Evolutionary conservation across 2,113 vertebrate genomes (phyloP).

Genomic region (Martes martes): DNA sequence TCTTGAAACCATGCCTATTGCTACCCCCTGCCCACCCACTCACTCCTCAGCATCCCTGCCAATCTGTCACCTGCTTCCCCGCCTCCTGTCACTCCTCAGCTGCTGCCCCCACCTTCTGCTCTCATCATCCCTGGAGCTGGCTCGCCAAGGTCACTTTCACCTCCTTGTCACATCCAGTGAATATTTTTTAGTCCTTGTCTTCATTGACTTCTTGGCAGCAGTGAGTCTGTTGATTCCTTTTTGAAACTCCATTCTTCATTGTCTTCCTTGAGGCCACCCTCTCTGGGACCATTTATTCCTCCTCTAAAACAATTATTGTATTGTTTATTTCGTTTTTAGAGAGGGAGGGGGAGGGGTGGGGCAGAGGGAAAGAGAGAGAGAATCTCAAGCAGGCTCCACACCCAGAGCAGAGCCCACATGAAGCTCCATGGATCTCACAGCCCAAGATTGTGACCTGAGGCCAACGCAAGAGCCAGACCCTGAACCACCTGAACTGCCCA

Average conservation of each 20-base stretch:
- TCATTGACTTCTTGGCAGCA: background rate
- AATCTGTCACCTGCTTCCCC: background rate
- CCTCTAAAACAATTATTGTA: background rate
- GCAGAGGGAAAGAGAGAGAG: background rate
- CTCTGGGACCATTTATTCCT: constrained; percentile 2
- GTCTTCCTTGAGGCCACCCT: background rate
- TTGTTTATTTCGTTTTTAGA: background rate
- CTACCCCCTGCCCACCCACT: background rate
- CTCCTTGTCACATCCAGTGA: background rate
- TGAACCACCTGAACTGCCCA: background rate
- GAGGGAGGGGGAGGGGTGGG: background rate
- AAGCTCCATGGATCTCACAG: background rate
- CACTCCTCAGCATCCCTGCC: background rate
- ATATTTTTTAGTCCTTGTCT: background rate
- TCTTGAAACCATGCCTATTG: background rate
- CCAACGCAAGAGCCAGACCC: background rate
- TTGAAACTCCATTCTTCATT: background rate
- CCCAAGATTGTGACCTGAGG: background rate
- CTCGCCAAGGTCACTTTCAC: constrained; percentile 48
- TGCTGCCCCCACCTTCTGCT: background rate
- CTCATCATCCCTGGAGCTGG: background rate
- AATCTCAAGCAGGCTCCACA: background rate
- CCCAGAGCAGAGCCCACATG: background rate
- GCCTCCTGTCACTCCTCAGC: background rate
- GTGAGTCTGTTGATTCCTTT: background rate